Conservation (phyloP, 1,140 invertebrate genomes). For the Hydropsyche tenuis region DNA sequence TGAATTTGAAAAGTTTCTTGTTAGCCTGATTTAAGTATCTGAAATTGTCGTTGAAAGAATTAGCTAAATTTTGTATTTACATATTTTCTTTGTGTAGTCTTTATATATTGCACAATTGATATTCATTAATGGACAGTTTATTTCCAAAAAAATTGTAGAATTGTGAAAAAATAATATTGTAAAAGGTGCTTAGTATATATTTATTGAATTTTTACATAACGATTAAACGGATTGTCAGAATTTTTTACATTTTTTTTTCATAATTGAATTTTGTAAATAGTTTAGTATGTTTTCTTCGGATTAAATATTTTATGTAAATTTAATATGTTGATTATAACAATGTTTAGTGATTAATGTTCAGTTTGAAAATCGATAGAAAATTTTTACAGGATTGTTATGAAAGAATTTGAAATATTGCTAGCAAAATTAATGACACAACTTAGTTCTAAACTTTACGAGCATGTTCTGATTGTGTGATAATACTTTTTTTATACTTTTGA, state of each 20-base stretch:
- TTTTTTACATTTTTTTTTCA: constrained; percentile 16
- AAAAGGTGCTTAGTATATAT: constrained; percentile 37
- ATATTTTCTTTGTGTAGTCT: no score
- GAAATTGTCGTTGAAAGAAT: no score
- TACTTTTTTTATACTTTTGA: constrained; percentile 22
- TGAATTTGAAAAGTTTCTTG: no score
- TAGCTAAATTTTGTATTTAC: neutral
- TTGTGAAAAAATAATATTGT: constrained; percentile 28
- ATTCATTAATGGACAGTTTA: neutral
- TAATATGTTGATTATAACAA: constrained; percentile 30
- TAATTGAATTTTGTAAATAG: constrained; percentile 17
- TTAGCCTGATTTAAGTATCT: no score
- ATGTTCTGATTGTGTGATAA: constrained; percentile 39
- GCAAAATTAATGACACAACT: constrained; percentile 13
- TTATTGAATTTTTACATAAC: constrained; percentile 20
- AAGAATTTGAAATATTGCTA: constrained; percentile 2
- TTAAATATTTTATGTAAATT: constrained; percentile 32
- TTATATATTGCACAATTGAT: neutral
- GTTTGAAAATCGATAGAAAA: constrained; percentile 26
- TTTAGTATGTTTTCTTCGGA: constrained; percentile 11
- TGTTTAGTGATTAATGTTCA: constrained; percentile 4
- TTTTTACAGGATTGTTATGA: constrained; percentile 27
- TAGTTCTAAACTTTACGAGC: constrained; percentile 8
- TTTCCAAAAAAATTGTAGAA: constrained; percentile 21
- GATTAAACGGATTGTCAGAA: no score